These are phyloP conservation scores for Corydoras sp. DNA, from an alignment of 2,113 vertebrate genomes.

Conservation along the genomic window DNA sequence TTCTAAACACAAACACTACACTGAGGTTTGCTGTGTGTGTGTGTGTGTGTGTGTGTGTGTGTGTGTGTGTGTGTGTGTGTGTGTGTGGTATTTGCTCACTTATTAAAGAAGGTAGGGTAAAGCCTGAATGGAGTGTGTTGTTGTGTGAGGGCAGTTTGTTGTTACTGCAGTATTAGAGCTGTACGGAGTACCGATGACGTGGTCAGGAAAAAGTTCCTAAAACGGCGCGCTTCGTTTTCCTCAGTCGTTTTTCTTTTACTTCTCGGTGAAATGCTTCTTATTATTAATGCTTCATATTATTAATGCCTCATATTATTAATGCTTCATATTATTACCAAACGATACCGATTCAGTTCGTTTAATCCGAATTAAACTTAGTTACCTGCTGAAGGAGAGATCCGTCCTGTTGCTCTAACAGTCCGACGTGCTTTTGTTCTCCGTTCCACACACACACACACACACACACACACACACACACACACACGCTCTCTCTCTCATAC, in stretches of 20 bases:
- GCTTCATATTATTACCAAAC: no score
- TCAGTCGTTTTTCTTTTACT: background rate
- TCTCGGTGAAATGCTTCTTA: background rate
- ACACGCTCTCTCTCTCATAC: no score
- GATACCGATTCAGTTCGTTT: background rate
- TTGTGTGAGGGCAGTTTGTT: no score
- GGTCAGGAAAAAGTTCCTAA: conserved; percentile 19
- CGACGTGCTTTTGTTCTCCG: conserved; percentile 22
- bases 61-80: background rate
- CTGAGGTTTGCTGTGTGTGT: no score
- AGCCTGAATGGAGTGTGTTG: no score
- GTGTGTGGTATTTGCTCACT: background rate
- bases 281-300: no score
- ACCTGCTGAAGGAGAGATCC: background rate
- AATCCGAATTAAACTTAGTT: background rate
- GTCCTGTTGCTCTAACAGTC: background rate
- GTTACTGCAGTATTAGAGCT: background rate
- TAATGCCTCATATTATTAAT: background rate
- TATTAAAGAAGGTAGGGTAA: no score
- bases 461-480: background rate
- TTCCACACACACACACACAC: background rate
- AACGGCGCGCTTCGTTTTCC: background rate
- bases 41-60: no score
- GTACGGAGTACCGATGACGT: conserved; percentile 21
- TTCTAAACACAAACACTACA: no score